Base-by-base conservation (phyloP, 2,113 vertebrate genomes). In the Ailurus styani region DNA sequence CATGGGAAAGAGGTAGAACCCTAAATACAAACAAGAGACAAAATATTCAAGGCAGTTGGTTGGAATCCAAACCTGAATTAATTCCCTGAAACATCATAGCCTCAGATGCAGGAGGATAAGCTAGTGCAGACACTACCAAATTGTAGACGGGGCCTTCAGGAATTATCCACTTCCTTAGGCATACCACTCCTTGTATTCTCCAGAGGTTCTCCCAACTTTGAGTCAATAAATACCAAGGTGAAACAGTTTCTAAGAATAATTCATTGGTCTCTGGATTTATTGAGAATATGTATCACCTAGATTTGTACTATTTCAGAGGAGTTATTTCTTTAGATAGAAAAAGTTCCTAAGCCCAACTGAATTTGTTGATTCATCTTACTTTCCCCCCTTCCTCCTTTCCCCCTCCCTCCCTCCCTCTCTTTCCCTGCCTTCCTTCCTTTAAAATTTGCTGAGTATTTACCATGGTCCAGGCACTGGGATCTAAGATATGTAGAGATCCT, bases 401-500 rank as follows among this genome's bases (percentile, higher is more conserved):
- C 4, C 13, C 34, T 21, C 12, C 11, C 1, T 9, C 62, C 62
- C 5, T 64, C 62, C 62, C 34, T 34, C 34, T 34, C 31, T 31
- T 66, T 64, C 14, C 62, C 34, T 34, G 29, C 62, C 62, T 64
- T 64, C 29, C 14, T 34, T 66, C 31, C 62, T 72, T 73, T 60
- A 23, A 75, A 47, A 77, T 50, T 87, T 75, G 52, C 34, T 64
- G 25, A 73, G 9, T 47, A 45, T 47, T 85, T 77, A 34, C 7
- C 6, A 29, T 60, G 17, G 20, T 2, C 37, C 42, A 73, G 7
- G 15, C 31, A 37, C 21, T 37, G 18, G 31, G 17, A 87, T 29
- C 23, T n/a, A 84, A 86, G 34, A 68, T 94, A 82, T 95, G 0
- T 62, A 87, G 37, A 98, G 87, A 55, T 97, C 77, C 98, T 73